phyloP scores from a whole-genome alignment of 2,797 vertebrate species.

The Philypnodon macrostomus region DNA sequence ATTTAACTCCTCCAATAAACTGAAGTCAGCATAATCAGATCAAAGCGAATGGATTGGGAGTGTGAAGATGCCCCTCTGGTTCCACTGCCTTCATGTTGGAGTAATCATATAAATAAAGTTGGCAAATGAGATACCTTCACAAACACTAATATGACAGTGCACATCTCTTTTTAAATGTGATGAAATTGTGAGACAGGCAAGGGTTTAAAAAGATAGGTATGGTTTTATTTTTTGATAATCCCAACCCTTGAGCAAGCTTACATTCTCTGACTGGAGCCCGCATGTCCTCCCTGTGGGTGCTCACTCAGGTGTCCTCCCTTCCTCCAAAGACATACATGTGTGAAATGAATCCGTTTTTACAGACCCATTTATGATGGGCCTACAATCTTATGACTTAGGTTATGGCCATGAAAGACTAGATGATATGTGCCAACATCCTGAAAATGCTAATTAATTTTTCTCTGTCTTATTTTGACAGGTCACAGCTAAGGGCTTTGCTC shows the following conservation, averaged over 20 bases:
- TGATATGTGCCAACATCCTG: no score
- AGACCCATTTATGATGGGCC: no score
- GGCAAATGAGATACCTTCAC: background rate
- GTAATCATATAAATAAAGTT: conserved; percentile 2
- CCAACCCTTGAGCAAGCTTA: no score
- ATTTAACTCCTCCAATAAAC: background rate
- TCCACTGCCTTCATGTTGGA: background rate
- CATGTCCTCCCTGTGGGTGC: no score
- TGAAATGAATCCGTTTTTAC: no score
- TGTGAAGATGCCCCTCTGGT: conserved; percentile 7
- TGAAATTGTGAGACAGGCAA: no score
- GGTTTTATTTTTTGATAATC: no score
- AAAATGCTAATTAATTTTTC: conserved; percentile 3
- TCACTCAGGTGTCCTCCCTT: no score
- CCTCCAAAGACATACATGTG: no score
- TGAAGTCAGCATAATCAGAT: conserved; percentile 5
- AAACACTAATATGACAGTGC: background rate
- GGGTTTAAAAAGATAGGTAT: no score
- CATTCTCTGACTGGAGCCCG: no score
- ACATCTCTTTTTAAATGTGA: background rate
- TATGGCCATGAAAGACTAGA: background rate
- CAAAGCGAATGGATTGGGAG: conserved; percentile 11
- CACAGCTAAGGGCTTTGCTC: conserved; percentile 90
- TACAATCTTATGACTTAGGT: background rate
- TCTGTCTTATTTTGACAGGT: conserved; percentile 74